These are phyloP conservation scores for Diadophis punctatus DNA, from an alignment of 2,113 vertebrate genomes.

Conservation along the genomic window DNA sequence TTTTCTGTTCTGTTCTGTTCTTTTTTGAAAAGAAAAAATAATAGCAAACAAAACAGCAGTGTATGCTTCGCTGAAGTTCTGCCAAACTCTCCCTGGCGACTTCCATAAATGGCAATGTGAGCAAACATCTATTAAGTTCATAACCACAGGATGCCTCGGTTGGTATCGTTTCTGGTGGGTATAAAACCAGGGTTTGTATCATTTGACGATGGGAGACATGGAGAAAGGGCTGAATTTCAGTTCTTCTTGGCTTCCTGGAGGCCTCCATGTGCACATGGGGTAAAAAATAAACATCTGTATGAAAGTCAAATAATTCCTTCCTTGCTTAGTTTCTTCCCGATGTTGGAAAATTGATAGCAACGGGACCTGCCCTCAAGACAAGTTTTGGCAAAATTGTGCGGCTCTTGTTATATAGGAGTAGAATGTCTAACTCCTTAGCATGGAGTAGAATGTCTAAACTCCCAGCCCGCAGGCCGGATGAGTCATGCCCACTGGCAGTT, in stretches of 20 bases:
- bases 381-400: neutral
- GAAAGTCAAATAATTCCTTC: neutral
- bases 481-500: no score
- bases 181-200: neutral
- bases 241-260: neutral
- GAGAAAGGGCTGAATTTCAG: neutral
- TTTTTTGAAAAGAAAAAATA: neutral
- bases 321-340: neutral
- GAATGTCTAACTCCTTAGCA: no score
- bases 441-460: no score
- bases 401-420: no score
- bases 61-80: slow-evolving; percentile 12
- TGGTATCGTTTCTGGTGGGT: neutral
- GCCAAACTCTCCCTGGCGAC: neutral
- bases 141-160: neutral
- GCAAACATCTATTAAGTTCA: neutral
- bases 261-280: neutral
- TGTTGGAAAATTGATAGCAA: neutral
- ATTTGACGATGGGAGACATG: neutral
- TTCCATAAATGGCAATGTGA: neutral
- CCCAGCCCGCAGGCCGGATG: no score
- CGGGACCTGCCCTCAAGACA: neutral
- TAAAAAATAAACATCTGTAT: neutral
- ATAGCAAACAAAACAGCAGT: neutral
- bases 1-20: neutral